Evolutionary conservation across 2,888 invertebrate species (phyloP).

Genomic region (Coleophora flavipennella): DNA sequence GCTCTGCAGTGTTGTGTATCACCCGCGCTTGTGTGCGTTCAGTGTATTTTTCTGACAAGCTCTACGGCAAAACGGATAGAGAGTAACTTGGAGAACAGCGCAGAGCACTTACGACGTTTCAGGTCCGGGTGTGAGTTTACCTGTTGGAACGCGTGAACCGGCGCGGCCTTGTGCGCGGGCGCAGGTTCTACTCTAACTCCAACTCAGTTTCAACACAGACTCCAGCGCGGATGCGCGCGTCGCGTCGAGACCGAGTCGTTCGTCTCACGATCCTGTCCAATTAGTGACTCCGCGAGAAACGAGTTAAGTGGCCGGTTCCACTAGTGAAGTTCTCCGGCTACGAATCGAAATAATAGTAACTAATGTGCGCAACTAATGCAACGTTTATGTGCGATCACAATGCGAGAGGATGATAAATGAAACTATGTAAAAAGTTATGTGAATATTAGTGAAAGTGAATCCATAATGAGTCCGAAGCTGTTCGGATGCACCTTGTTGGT

Average conservation of each 20-base stretch:
- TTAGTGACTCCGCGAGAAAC: constrained; percentile 69
- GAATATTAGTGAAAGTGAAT: constrained; percentile 37
- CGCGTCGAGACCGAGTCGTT: constrained; percentile 35
- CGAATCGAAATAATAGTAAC: constrained; percentile 46
- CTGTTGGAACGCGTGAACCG: constrained; percentile 75
- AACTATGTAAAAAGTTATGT: constrained; percentile 62
- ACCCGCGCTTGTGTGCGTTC: constrained; percentile 45
- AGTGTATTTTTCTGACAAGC: constrained; percentile 65
- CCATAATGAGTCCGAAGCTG: constrained; percentile 59
- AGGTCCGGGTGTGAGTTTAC: constrained; percentile 50
- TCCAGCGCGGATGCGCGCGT: constrained; percentile 58
- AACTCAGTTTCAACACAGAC: constrained; percentile 69
- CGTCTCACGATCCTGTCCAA: constrained; percentile 63
- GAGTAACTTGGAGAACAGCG: constrained; percentile 37
- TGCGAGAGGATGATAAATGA: constrained; percentile 47
- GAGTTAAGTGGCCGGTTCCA: constrained; percentile 67
- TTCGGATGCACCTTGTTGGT: constrained; percentile 51
- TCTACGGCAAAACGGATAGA: constrained; percentile 38
- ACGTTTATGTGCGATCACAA: constrained; percentile 50
- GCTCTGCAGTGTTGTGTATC: constrained; percentile 42
- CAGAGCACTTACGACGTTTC: constrained; percentile 51
- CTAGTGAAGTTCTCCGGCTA: constrained; percentile 49
- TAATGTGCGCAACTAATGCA: constrained; percentile 39
- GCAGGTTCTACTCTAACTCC: constrained; percentile 58
- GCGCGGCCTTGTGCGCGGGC: constrained; percentile 75